phyloP scores from a whole-genome alignment of 2,113 vertebrate genomes.

The Alligator sinensis region DNA sequence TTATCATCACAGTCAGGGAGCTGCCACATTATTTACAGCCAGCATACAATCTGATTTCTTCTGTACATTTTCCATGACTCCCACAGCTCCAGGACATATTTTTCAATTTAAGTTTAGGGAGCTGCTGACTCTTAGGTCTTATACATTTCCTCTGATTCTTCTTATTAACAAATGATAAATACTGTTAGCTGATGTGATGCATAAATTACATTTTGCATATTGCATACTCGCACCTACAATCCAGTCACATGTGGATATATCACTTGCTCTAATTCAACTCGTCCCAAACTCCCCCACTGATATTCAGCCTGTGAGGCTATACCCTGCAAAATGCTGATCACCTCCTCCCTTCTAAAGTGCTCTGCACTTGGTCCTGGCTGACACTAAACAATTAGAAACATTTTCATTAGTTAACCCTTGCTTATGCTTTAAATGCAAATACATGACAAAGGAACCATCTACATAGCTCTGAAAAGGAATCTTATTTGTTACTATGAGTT shows the following conservation, averaged over 20 bases:
- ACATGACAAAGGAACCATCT: background rate
- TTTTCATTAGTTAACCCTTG: background rate
- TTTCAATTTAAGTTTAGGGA: conserved; percentile 6
- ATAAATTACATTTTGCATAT: background rate
- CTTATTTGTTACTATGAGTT: background rate
- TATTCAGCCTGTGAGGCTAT: background rate
- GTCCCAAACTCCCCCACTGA: background rate
- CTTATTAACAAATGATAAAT: conserved; percentile 7
- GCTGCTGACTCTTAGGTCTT: background rate
- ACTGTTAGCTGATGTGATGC: background rate
- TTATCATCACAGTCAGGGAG: background rate
- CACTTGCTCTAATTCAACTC: background rate
- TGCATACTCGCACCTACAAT: background rate
- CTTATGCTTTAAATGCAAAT: background rate
- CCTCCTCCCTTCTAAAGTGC: background rate
- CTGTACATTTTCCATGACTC: background rate
- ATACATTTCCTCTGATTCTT: background rate
- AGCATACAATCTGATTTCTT: conserved; percentile 20
- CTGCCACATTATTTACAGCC: background rate
- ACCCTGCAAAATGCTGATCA: background rate
- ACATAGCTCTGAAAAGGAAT: background rate
- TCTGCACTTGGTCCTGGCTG: background rate
- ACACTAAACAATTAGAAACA: background rate
- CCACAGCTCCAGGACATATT: background rate
- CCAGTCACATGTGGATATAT: background rate